Evolutionary conservation across 1,140 invertebrate genomes (phyloP).

Genomic region (Ruditapes philippinarum): DNA sequence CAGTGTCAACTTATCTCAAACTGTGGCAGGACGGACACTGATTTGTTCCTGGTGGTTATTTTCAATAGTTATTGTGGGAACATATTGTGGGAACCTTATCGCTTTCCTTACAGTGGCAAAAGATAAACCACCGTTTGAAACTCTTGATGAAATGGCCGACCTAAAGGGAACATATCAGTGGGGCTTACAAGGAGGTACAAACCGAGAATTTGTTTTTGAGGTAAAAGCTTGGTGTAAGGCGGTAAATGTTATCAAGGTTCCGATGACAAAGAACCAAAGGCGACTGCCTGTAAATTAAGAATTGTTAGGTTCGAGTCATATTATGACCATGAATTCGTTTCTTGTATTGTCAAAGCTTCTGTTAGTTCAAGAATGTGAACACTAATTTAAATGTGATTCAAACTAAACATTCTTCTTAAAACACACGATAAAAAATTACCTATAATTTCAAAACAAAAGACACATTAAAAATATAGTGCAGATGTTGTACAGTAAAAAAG

Average conservation of each 20-base stretch:
- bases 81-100: conserved; percentile 97
- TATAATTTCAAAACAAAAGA: too few species aligned
- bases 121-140: conserved; percentile 72
- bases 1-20: conserved; percentile 44
- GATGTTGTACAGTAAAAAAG: too few species aligned
- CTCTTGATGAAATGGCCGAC: conserved; percentile 66
- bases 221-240: too few species aligned
- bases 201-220: conserved; percentile 50
- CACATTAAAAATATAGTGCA: too few species aligned
- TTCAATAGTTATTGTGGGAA: conserved; percentile 58
- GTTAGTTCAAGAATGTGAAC: too few species aligned
- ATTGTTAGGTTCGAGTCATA: too few species aligned
- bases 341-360: too few species aligned
- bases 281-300: conserved; percentile 51
- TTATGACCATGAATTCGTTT: too few species aligned
- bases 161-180: conserved; percentile 67
- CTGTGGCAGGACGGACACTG: conserved; percentile 41
- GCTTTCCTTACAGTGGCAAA: conserved; percentile 94
- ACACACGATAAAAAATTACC: too few species aligned
- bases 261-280: conserved; percentile 51
- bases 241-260: conserved; percentile 63
- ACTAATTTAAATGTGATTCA: too few species aligned
- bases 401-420: too few species aligned
- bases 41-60: conserved; percentile 62
- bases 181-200: conserved; percentile 55